Evolutionary conservation across 2,888 invertebrate species (phyloP).

Genomic region (Balanococcus diminutus): DNA sequence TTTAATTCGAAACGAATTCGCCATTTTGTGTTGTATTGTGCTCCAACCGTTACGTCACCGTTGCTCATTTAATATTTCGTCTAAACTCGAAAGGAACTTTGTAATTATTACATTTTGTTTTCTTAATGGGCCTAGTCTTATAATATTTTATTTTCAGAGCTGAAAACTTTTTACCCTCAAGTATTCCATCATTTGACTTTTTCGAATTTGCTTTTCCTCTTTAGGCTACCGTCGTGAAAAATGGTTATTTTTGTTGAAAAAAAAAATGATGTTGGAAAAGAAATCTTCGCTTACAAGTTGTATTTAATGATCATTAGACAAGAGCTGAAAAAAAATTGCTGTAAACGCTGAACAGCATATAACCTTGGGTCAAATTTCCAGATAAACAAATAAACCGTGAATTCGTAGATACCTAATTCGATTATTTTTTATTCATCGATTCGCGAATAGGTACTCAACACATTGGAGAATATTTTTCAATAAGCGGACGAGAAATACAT

Average conservation of each 20-base stretch:
- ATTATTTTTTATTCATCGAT: neutral
- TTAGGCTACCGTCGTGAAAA: slow-evolving; percentile 6
- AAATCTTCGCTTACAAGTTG: neutral
- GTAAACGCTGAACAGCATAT: no score
- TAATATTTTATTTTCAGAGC: slow-evolving; percentile 31
- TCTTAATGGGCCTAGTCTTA: slow-evolving; percentile 36
- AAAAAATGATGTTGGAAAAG: neutral
- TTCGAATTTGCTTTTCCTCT: slow-evolving; percentile 33
- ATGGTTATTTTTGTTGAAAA: neutral
- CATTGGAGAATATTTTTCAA: neutral
- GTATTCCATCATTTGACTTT: slow-evolving; percentile 37
- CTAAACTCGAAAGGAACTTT: slow-evolving; percentile 39
- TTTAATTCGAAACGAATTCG: slow-evolving; percentile 40
- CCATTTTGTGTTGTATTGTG: slow-evolving; percentile 30
- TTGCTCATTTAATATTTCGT: slow-evolving; percentile 39
- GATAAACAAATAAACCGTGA: neutral
- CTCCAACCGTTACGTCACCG: slow-evolving; percentile 39
- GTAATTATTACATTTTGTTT: slow-evolving; percentile 43
- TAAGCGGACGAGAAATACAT: neutral
- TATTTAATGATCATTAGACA: slow-evolving; percentile 2
- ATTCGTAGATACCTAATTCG: neutral
- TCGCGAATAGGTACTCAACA: neutral
- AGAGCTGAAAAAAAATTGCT: neutral
- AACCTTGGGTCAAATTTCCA: neutral
- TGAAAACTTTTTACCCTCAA: slow-evolving; percentile 37